Evolutionary conservation across 2,797 vertebrate species (phyloP), one percentile per base, ranked within the genome.

Genomic region (Mycteria americana): DNA sequence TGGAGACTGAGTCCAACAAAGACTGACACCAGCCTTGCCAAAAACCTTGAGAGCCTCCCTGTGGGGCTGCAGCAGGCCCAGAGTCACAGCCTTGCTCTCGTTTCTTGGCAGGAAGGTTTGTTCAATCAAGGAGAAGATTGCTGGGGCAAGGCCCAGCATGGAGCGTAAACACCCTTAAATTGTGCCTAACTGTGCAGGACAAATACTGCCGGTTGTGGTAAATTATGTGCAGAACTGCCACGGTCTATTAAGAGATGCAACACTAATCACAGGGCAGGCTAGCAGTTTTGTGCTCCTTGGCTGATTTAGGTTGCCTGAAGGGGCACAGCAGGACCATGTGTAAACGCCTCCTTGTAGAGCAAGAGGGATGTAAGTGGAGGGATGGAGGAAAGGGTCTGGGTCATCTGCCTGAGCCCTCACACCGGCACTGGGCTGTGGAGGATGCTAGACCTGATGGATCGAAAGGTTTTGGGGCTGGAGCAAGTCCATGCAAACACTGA

Each of bases 41-140:
- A 85, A 94, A 91, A 22, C 24, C 64, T 63, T 63, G n/a, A 67
- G 84, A 89, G 33, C 68, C 33, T 92, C 51, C 18, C 78, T 56
- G 45, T 53, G 0, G 9, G 75, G 59, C 83, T 79, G 80, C 8
- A 3, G 60, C 89, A 75, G 64, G 33, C 74, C 43, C 33, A 18
- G 69, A 91, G 57, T 77, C 53, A 24, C 46, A 83, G 89, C 50
- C 56, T 77, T 77, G 85, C 76, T 94, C 76, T 90, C 2, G 0
- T 69, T 89, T 88, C 76, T 95, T 95, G 89, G 57, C 88, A 88
- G 83, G 73, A 85, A 81, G 62, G 56, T 94, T 94, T 89, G 50
- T 78, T 94, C 21, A 0, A 45, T 93, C 33, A 46, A 80, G 84
- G 82, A 94, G 93, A 91, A 91, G 81, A 75, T 72, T 60, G 75